These are phyloP conservation scores for Corythornis leucogaster DNA, from an alignment of 2,797 vertebrate genomes.

Conservation along the genomic window DNA sequence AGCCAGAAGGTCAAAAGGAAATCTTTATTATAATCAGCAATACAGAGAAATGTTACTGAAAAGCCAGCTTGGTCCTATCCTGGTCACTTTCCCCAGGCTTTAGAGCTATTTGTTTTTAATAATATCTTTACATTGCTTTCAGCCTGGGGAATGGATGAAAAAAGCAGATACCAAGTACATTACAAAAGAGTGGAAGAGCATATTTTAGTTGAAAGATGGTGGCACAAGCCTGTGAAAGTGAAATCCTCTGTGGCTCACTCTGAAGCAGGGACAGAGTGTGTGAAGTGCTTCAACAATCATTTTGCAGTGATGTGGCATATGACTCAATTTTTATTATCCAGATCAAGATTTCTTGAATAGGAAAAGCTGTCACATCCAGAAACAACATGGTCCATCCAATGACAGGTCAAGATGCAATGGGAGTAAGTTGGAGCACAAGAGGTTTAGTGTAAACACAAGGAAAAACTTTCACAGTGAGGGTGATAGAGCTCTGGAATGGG, in stretches of 20 bases:
- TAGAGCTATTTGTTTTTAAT: not conserved
- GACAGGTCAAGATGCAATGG: too few species aligned
- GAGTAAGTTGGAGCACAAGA: too few species aligned
- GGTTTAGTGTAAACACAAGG: too few species aligned
- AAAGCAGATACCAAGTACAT: not conserved
- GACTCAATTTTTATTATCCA: not conserved
- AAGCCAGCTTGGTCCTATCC: conserved; percentile 1
- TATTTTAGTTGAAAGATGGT: conserved; percentile 15
- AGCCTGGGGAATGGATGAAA: not conserved
- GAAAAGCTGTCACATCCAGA: not conserved
- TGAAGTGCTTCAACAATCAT: not conserved
- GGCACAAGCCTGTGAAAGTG: not conserved
- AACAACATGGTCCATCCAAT: not conserved
- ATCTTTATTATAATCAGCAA: conserved; percentile 40
- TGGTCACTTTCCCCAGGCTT: not conserved
- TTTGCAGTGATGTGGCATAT: not conserved
- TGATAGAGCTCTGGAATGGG: too few species aligned
- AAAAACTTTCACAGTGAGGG: too few species aligned
- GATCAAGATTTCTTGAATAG: not conserved
- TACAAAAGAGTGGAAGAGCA: not conserved
- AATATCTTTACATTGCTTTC: not conserved
- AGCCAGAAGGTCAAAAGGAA: conserved; percentile 39
- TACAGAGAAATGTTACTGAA: conserved; percentile 43
- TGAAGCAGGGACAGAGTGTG: not conserved
- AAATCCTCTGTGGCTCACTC: not conserved